These are phyloP conservation scores for Heteronetta atricapilla DNA, from an alignment of 2,113 vertebrate genomes.

Conservation along the genomic window DNA sequence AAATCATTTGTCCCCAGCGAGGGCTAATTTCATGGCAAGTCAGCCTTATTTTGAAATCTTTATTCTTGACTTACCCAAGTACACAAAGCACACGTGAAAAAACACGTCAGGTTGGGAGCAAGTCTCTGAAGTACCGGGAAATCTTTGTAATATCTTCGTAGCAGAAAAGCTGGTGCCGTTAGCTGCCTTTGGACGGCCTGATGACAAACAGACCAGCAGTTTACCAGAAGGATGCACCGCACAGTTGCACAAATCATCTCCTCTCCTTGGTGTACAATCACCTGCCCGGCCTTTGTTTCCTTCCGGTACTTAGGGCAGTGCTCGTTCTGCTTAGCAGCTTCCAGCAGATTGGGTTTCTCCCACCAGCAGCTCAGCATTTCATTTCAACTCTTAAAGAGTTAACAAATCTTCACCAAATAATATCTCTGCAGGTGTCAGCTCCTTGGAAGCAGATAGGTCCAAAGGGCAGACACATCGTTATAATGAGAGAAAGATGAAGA, in stretches of 20 bases:
- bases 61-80: not conserved
- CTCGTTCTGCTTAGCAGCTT: not conserved
- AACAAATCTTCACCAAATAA: conserved; percentile 55
- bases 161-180: not conserved
- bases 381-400: conserved; percentile 36
- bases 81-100: not conserved
- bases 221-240: not conserved
- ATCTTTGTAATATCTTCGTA: not conserved
- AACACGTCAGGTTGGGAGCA: not conserved
- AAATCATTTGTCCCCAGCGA: not conserved
- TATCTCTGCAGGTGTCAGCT: conserved; percentile 45
- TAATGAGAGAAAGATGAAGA: conserved; percentile 59
- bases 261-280: not conserved
- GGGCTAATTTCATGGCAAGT: conserved; percentile 19
- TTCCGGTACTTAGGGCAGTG: not conserved
- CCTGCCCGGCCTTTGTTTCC: not conserved
- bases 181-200: not conserved
- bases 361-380: not conserved
- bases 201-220: not conserved
- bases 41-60: not conserved
- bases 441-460: conserved; percentile 48
- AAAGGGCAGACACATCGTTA: conserved; percentile 47
- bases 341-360: not conserved
- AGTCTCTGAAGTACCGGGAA: not conserved
- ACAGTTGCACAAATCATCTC: not conserved